Percentiles rank a stretch among this genome's conserved stretches.
phyloP scores from a whole-genome alignment of 2,888 invertebrate species.

The Meteorus colon region DNA sequence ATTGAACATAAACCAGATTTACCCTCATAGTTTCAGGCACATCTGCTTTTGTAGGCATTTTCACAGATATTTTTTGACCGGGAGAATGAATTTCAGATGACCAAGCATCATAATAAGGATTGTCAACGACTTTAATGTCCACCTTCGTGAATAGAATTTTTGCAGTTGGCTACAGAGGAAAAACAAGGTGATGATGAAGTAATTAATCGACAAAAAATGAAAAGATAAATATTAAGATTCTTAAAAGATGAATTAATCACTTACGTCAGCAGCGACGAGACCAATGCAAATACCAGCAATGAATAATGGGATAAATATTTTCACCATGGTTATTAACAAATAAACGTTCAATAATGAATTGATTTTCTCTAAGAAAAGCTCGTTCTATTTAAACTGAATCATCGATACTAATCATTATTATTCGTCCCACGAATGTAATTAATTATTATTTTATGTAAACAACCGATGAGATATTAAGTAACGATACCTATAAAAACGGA shows the following conservation, averaged over 20 bases:
- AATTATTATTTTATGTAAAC: neutral
- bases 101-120: constrained; percentile 31
- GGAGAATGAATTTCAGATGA: constrained; percentile 17
- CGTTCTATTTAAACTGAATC: neutral
- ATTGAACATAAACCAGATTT: neutral
- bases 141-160: neutral
- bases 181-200: neutral
- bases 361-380: neutral
- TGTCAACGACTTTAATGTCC: neutral
- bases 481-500: neutral
- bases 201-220: neutral
- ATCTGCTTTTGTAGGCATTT: constrained; percentile 26
- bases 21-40: constrained; percentile 34
- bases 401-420: neutral
- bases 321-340: neutral
- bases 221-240: neutral
- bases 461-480: neutral
- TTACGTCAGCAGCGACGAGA: neutral
- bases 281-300: neutral
- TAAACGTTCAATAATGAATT: neutral
- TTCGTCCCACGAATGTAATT: neutral
- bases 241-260: neutral
- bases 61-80: constrained; percentile 24
- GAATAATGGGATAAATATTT: neutral
- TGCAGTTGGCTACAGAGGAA: neutral